Base-by-base conservation (phyloP, 2,888 invertebrate species). In the Myopa tessellatipennis region DNA sequence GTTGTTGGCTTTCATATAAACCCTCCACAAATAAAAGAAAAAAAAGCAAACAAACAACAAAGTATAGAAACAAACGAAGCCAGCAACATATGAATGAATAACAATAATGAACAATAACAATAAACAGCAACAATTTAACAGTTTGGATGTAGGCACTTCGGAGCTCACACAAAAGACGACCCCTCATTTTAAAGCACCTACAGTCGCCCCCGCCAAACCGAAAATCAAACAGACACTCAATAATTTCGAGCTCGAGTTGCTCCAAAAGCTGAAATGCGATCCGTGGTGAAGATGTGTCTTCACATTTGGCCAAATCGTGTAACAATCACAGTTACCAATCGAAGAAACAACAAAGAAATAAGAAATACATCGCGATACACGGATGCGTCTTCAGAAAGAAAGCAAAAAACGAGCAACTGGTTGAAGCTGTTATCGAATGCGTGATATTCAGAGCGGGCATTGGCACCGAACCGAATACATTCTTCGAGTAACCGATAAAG, bases 391-490 rank as follows among this genome's bases (percentile, higher is more conserved):
- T 52, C 52, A 12, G 14, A 52, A 8, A 14, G 8, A 52, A 45
- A 63, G 10, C 26, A 63, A 63, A 7, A 73, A 36, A 40, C 14
- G 4, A 63, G n/a, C 36, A n/a, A 7, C 16, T 71, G 7, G 7
- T 4, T 58, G 40, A 45, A 26, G 26, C 86, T 68, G n/a, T 36
- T 85, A 70, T 86, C 86, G 1, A 83, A 81, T 45, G 85, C 84
- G 12, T 81, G 79, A 38, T 67, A 60, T 38, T 60, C 34, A 26
- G 38, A 7, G 61, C 52, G 52, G 14, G 8, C 14, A 8, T 52
- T 12, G 52, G 14, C 8, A 52, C 52, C 52, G 10, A 52, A 14
- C 52, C 52, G 52, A 8, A 8, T 12, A 12, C 14, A 1, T 12
- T 12, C 14, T 52, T 52, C 10, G 52, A 52, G 26, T 26, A 26